Evolutionary conservation across 2,113 vertebrate species (phyloP).

Genomic region (Addax nasomaculatus): DNA sequence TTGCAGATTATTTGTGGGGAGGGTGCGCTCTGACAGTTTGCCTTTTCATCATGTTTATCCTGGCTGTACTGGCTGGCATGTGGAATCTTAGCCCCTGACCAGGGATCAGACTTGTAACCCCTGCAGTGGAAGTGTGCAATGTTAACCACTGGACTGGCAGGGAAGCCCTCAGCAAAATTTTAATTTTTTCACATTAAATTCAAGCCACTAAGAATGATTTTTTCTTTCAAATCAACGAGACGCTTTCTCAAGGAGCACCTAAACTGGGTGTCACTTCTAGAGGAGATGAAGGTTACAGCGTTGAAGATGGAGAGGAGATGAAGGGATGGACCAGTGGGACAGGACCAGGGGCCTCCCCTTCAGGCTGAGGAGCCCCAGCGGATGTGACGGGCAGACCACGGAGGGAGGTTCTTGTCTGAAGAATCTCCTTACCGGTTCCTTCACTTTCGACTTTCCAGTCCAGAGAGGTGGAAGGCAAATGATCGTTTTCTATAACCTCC

Average conservation of each 20-base stretch:
- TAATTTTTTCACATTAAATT: not conserved
- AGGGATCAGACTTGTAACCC: not conserved
- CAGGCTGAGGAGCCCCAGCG: not conserved
- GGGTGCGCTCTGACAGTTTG: not conserved
- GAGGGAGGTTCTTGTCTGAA: not conserved
- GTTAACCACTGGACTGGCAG: not conserved
- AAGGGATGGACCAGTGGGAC: not conserved
- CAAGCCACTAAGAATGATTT: not conserved
- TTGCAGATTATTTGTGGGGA: not conserved
- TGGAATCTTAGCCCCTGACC: not conserved
- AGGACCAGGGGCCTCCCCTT: not conserved
- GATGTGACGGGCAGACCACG: fast-evolving
- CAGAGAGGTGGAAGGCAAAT: not conserved
- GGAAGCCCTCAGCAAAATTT: not conserved
- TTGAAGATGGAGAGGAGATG: not conserved
- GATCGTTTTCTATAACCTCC: not conserved
- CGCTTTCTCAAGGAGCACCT: not conserved
- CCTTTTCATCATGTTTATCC: not conserved
- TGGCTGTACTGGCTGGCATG: not conserved
- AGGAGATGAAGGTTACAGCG: not conserved
- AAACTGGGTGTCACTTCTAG: not conserved
- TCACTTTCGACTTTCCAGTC: not conserved
- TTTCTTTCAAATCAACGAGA: not conserved
- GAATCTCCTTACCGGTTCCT: too few species aligned
- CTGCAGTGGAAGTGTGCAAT: not conserved